A percentile compares a stretch with the other conserved stretches of the same genome.
Conservation (phyloP, 2,113 vertebrate species). For the Tretioscincus oriximinensis region DNA sequence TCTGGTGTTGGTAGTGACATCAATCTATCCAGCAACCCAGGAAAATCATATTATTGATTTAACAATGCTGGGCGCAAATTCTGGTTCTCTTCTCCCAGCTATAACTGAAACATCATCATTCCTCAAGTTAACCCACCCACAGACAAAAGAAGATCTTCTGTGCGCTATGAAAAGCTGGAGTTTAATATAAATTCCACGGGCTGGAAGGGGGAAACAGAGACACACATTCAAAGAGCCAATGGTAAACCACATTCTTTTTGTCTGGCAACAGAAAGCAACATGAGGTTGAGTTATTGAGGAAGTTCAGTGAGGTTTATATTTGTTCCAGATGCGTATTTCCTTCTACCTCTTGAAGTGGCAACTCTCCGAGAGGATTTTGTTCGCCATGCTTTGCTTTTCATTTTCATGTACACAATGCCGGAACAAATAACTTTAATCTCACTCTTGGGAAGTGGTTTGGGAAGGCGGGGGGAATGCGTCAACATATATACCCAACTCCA, state of each 20-base stretch:
- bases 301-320: conserved; percentile 60
- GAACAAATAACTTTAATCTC: conserved; percentile 31
- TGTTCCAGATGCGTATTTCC: conserved; percentile 72
- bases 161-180: conserved; percentile 47
- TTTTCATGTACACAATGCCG: accelerated
- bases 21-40: not conserved
- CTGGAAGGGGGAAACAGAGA: conserved; percentile 39
- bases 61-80: not conserved
- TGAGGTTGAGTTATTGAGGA: conserved; percentile 63
- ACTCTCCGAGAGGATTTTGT: conserved; percentile 25
- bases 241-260: conserved; percentile 65
- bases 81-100: not conserved
- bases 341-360: conserved; percentile 59
- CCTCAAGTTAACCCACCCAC: accelerated
- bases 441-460: conserved; percentile 24
- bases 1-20: too few relatives aligned
- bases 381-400: conserved; percentile 36
- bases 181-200: conserved; percentile 68
- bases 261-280: conserved; percentile 59
- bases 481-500: not conserved
- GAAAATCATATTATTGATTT: not conserved
- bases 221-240: conserved; percentile 46
- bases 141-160: conserved; percentile 5
- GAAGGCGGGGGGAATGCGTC: conserved; percentile 1
- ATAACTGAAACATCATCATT: not conserved